Conservation (phyloP, 2,888 invertebrate species). For the Ernsta delagoae region DNA sequence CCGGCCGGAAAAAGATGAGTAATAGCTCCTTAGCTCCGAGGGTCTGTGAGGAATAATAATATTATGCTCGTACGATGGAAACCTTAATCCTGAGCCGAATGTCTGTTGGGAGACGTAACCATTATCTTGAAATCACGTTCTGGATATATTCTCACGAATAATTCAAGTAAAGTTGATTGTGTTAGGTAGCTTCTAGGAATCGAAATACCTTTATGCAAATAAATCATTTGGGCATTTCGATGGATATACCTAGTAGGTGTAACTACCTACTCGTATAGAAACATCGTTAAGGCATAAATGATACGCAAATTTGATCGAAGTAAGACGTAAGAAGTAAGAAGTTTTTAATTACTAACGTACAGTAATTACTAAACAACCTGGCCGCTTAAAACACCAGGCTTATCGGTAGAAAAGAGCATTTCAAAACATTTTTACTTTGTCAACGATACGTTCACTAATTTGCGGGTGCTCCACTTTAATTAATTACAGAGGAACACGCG, state of each 20-base stretch:
- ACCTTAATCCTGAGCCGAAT: conserved; percentile 54
- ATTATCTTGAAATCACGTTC: not conserved
- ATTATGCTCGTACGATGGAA: conserved; percentile 72
- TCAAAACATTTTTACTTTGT: conserved; percentile 27
- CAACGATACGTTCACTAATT: conserved; percentile 35
- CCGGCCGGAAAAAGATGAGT: conserved; percentile 63
- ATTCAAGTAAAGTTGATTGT: no score
- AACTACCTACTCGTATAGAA: no score
- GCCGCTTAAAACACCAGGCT: conserved; percentile 7
- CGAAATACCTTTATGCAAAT: no score
- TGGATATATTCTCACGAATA: not conserved
- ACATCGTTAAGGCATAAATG: no score
- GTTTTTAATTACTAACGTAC: no score
- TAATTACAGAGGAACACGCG: conserved; percentile 35
- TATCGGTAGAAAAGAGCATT: conserved; percentile 20
- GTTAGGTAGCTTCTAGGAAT: no score
- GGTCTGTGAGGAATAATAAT: conserved; percentile 80
- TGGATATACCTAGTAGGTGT: no score
- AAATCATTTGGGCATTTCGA: no score
- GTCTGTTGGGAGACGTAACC: not conserved
- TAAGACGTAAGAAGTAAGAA: no score
- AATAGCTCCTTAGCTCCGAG: conserved; percentile 74
- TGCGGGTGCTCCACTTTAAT: conserved; percentile 34
- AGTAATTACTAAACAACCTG: conserved; percentile 5
- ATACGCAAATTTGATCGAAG: no score